A percentile compares a stretch with the other conserved stretches of the same genome.
phyloP scores from a whole-genome alignment of 2,888 invertebrate species.

The Unio delphinus region DNA sequence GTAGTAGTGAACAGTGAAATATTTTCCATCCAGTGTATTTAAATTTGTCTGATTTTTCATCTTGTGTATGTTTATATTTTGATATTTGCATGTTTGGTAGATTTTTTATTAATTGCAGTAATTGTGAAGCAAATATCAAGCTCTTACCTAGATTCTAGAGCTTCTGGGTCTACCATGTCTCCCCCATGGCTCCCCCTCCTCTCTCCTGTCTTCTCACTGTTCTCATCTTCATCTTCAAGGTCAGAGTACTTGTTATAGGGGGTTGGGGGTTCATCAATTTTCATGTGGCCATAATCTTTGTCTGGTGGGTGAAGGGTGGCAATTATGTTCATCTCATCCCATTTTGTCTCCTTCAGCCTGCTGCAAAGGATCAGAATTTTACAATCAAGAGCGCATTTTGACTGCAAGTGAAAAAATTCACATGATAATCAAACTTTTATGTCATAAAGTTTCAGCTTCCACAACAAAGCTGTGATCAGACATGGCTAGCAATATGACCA shows the following conservation, averaged over 20 bases:
- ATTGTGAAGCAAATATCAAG: no score
- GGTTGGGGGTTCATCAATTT: slow-evolving; percentile 93
- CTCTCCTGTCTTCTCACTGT: slow-evolving; percentile 73
- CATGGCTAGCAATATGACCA: no score
- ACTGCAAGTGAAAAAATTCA: neutral
- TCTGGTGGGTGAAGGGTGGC: slow-evolving; percentile 97
- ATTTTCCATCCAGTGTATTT: no score
- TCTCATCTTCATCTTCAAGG: slow-evolving; percentile 68
- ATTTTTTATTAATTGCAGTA: no score
- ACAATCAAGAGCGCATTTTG: neutral
- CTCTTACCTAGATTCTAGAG: slow-evolving; percentile 46
- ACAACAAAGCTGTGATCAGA: no score
- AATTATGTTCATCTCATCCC: slow-evolving; percentile 98
- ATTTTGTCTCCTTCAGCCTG: slow-evolving; percentile 61
- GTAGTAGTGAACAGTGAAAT: no score
- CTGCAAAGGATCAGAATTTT: slow-evolving; percentile 4
- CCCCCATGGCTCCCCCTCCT: slow-evolving; percentile 47
- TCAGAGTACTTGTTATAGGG: slow-evolving; percentile 81
- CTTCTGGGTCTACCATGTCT: slow-evolving; percentile 37
- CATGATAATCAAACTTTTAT: no score
- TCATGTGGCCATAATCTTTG: slow-evolving; percentile 99
- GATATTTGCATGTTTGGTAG: no score
- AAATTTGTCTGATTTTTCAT: no score
- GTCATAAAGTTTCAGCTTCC: no score
- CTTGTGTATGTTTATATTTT: no score